Percentiles rank a stretch among this genome's conserved stretches.
These are phyloP conservation scores for Rattus rattus DNA, from an alignment of 2,113 vertebrate genomes.

Conservation along the genomic window DNA sequence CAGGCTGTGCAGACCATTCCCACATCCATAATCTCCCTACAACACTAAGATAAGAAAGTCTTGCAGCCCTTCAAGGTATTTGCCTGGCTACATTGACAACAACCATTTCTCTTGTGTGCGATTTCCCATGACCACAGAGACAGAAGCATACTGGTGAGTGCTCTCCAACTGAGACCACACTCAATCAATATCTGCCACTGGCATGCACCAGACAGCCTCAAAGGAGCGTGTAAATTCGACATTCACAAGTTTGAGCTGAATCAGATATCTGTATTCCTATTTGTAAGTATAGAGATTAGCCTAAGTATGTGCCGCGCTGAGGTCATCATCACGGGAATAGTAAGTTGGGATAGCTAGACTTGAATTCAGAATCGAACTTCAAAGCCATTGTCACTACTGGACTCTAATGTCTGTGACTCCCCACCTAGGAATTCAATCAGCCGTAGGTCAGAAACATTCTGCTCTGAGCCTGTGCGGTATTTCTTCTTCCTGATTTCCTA, in stretches of 20 bases:
- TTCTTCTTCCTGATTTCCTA: background rate
- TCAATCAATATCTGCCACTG: background rate
- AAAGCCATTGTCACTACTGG: background rate
- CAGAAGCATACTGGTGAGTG: background rate
- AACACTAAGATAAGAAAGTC: background rate
- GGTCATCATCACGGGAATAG: background rate
- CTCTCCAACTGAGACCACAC: background rate
- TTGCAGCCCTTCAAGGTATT: background rate
- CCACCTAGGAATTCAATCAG: background rate
- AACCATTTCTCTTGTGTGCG: background rate
- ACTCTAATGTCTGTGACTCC: background rate
- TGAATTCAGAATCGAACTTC: background rate
- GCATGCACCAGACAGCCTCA: background rate
- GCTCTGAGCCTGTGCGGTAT: background rate
- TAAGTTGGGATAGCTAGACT: background rate
- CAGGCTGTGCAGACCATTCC: too few relatives aligned
- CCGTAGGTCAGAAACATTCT: background rate
- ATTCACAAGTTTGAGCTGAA: background rate
- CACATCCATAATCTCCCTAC: background rate
- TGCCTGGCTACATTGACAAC: background rate
- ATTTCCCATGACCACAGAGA: background rate
- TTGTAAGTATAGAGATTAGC: background rate
- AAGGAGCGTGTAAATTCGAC: background rate
- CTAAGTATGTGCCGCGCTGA: accelerated
- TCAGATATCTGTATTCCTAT: background rate